Base-by-base conservation (phyloP, 2,888 invertebrate species). In the Agrochola lota region DNA sequence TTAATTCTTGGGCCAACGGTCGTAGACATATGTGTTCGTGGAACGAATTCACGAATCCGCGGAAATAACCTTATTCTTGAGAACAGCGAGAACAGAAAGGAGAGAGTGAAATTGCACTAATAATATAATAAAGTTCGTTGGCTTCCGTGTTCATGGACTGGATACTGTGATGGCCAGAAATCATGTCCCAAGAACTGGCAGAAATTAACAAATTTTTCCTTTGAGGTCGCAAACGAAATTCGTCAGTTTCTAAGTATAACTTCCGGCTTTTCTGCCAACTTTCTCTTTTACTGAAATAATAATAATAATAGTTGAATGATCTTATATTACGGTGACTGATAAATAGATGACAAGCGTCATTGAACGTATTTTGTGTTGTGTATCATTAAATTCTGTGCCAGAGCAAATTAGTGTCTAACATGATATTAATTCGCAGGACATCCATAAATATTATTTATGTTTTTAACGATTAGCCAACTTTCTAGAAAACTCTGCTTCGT, bases 41-140 rank as follows among this genome's bases (percentile, higher is more conserved):
- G 89, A 93, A 91, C 88, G 77, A 90, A 90, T 91, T 89, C 89
- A 87, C 87, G 84, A 89, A 85, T 78, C 82, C 78, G 85, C 93
- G 92, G 93, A 94, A 94, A 93, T 93, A 90, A 87, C 90, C 88
- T 88, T 85, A 90, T 90, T 91, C 87, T 49, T 59, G 72, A 78
- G 75, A 78, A 76, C 63, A 70, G 43, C 30, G 68, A 74, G 74
- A 78, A 80, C 68, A 72, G 46, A 40, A 17, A 40, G 72, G 49
- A 66, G 76, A 80, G 74, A 74, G 69, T 80, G 71, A 75, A 78
- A 69, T 62, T 74, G 62, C 68, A 74, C 74, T 80, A 84, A 80
- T 78, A 83, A 77, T 72, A 79, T 67, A 75, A 76, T 78, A 63
- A 81, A 84, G 87, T 87, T 86, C 75, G 80, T 81, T 83, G 82